phyloP scores from a whole-genome alignment of 2,797 vertebrate species.

The Semotilus atromaculatus region DNA sequence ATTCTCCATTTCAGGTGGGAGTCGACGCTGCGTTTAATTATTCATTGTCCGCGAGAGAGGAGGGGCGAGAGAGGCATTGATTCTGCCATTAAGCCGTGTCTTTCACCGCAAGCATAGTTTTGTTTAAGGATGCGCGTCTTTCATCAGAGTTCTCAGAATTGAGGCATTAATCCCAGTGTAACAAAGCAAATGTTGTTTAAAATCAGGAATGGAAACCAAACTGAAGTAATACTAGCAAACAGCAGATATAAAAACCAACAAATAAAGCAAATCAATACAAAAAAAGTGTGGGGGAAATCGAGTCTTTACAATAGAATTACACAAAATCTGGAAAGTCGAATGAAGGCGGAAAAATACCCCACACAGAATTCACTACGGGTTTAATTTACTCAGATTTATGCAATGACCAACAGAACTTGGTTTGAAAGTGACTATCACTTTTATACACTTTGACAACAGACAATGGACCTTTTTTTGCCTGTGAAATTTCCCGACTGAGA shows the following conservation, averaged over 20 bases:
- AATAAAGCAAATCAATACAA: neutral
- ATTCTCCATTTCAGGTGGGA: constrained; percentile 49
- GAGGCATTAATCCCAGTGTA: neutral
- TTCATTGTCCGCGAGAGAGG: constrained; percentile 35
- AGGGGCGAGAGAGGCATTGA: constrained; percentile 43
- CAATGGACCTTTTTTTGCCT: neutral
- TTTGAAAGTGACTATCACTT: neutral
- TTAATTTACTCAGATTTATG: neutral
- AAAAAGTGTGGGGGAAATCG: neutral
- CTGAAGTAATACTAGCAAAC: neutral
- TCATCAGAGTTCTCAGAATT: neutral
- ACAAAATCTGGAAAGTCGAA: neutral
- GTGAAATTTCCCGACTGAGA: neutral
- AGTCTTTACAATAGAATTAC: neutral
- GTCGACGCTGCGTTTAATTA: constrained; percentile 36
- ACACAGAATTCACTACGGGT: neutral
- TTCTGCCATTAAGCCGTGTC: constrained; percentile 42
- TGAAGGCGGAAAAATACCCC: neutral
- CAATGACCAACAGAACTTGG: neutral
- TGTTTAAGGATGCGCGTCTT: constrained; percentile 8
- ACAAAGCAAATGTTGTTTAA: constrained; percentile 7
- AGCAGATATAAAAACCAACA: neutral
- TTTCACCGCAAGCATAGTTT: constrained; percentile 35
- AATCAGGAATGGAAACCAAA: neutral
- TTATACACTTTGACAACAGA: neutral